Evolutionary conservation across 1,140 invertebrate species (phyloP).

Genomic region (Drosophila murphyi): DNA sequence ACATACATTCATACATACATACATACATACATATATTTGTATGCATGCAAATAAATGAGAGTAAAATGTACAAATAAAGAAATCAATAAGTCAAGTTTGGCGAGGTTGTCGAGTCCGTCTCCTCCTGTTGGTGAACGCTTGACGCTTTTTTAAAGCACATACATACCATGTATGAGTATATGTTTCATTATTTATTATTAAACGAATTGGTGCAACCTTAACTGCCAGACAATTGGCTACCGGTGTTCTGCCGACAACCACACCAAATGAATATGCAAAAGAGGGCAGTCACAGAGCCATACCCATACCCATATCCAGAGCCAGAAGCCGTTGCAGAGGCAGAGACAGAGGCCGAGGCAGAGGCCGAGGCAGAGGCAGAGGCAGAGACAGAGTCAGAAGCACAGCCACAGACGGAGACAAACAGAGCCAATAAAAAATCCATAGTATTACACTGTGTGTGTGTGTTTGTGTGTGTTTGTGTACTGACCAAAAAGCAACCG

Average conservation of each 20-base stretch:
- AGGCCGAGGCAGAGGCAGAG: no score
- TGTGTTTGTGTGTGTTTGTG: not conserved
- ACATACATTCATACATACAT: not conserved
- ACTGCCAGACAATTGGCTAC: slow-evolving; percentile 82
- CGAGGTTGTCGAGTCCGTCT: slow-evolving; percentile 15
- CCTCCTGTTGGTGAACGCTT: slow-evolving; percentile 13
- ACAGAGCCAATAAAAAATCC: not conserved
- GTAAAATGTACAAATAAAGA: slow-evolving; percentile 52
- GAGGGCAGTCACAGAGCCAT: slow-evolving; percentile 19
- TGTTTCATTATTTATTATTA: slow-evolving; percentile 82
- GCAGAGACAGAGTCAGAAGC: not conserved
- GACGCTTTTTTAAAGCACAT: not conserved
- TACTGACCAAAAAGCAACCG: slow-evolving; percentile 7
- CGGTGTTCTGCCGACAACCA: slow-evolving; percentile 64
- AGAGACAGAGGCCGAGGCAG: not conserved
- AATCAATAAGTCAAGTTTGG: slow-evolving; percentile 72
- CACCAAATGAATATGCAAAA: slow-evolving; percentile 77
- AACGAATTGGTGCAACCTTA: slow-evolving; percentile 81
- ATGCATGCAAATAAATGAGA: not conserved
- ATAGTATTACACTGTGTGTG: not conserved
- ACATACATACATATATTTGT: not conserved
- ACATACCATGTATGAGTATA: slow-evolving; percentile 4
- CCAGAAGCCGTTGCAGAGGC: not conserved
- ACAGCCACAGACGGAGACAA: not conserved
- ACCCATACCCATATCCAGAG: not conserved